These are phyloP conservation scores for Congeria kusceri DNA, from an alignment of 2,888 invertebrate species.

Conservation along the genomic window DNA sequence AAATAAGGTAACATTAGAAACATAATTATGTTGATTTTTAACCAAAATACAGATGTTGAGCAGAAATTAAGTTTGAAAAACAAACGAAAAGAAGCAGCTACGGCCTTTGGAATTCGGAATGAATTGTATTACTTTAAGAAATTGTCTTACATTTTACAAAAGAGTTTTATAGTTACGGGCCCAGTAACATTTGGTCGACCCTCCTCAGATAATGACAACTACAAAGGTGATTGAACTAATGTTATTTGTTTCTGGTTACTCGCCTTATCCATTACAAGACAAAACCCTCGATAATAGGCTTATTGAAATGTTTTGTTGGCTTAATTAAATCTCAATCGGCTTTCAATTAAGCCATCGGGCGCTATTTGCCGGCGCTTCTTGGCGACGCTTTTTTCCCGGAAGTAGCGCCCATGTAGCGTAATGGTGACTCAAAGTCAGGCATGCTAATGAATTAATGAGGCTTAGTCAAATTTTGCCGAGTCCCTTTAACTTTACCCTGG, in stretches of 20 bases:
- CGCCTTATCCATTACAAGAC: conserved; percentile 32
- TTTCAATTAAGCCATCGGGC: conserved; percentile 56
- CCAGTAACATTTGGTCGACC: too few relatives aligned
- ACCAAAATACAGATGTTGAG: too few relatives aligned
- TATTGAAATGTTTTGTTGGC: conserved; percentile 62
- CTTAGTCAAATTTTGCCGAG: background rate
- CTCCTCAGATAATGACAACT: too few relatives aligned
- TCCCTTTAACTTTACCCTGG: too few relatives aligned
- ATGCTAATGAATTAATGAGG: conserved; percentile 57
- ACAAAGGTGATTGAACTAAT: conserved; percentile 16
- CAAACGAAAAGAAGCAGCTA: too few relatives aligned
- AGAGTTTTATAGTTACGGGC: too few relatives aligned
- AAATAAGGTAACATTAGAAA: too few relatives aligned
- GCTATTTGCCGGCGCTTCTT: conserved; percentile 37
- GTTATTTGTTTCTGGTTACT: conserved; percentile 39
- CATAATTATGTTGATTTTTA: too few relatives aligned
- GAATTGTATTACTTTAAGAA: too few relatives aligned
- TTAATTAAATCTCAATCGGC: conserved; percentile 56
- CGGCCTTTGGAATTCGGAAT: too few relatives aligned
- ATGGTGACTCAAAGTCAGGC: conserved; percentile 32
- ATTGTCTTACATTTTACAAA: background rate
- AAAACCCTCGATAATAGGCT: conserved; percentile 47
- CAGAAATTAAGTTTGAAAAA: too few relatives aligned
- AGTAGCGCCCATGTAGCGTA: conserved; percentile 40
- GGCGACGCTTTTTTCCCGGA: conserved; percentile 31